Base-by-base conservation (phyloP, 2,888 invertebrate species). In the Prosapia bicincta region DNA sequence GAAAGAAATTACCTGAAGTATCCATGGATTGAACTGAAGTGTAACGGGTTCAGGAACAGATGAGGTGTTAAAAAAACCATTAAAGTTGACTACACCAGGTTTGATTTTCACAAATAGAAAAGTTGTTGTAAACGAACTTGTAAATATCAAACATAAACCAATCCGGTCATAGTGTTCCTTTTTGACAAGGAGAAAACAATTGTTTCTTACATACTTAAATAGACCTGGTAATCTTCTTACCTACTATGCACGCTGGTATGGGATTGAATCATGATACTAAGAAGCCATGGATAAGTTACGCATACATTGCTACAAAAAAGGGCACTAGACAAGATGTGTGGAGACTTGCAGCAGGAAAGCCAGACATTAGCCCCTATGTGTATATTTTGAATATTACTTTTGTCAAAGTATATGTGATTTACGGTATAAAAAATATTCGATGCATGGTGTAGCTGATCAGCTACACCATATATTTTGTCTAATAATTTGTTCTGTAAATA, bases 351-450 rank as follows among this genome's bases (percentile, higher is more conserved):
- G 71, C 66, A 54, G 66, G 32, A 71, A 71, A 30, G 65, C 71
- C 15, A 13, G 26, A 26, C 15, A 26, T 65, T 71, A 65, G 71
- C 66, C 71, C n/a, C 30, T 71, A 1, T 13, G 26, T n/a, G 71
- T 65, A 65, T n/a, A 71, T 71, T n/a, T 26, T 71, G 65, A 71
- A 71, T 30, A 71, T 71, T 65, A 26, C 65, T n/a, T 71, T 71
- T n/a, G 65, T 71, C 26, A 71, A 71, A 26, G 15, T 65, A 2
- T 70, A 65, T 65, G 26, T 71, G 13, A 66, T 66, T 25, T 66
- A 66, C 25, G 13, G 66, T 25, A 66, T 25, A 10, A 66, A 66
- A n/a, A 66, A n/a, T n/a, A n/a, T 66, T 26, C 38, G 25, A n/a
- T n/a, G n/a, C n/a, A n/a, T n/a, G n/a, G n/a, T n/a, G n/a, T n/a